Conservation (phyloP, 2,113 vertebrate species). For the Gnathonemus longibarbis region DNA sequence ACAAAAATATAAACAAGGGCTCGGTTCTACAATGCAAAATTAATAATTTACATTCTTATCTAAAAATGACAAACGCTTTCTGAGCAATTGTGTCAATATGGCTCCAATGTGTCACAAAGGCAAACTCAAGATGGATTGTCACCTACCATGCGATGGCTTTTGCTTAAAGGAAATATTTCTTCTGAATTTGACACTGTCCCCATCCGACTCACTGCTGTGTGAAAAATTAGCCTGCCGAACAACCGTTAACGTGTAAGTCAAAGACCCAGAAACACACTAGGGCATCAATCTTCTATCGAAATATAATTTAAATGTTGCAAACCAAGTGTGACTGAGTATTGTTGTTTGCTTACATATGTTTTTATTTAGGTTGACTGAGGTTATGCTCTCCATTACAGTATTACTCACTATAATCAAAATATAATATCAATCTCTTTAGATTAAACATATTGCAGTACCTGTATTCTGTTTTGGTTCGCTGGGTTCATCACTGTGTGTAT, state of each 20-base stretch:
- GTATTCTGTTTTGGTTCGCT: not conserved
- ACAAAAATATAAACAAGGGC: not conserved
- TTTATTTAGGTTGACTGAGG: not conserved
- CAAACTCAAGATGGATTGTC: slow-evolving; percentile 12
- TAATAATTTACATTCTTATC: not conserved
- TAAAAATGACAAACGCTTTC: not conserved
- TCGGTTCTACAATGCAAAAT: not conserved
- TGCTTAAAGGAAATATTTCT: slow-evolving; percentile 74
- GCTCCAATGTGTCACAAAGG: not conserved
- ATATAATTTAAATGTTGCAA: slow-evolving; percentile 6
- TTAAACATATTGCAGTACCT: not conserved
- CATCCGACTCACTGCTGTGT: slow-evolving; percentile 55
- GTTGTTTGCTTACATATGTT: not conserved
- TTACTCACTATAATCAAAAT: not conserved
- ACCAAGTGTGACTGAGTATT: not conserved
- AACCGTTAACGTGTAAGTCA: not conserved
- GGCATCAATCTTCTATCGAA: not conserved
- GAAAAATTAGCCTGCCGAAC: slow-evolving; percentile 34
- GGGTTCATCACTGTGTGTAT: not conserved
- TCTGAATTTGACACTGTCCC: slow-evolving; percentile 65
- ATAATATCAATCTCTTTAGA: not conserved
- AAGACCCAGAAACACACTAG: not conserved
- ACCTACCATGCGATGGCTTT: slow-evolving; percentile 76
- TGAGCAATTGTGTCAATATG: not conserved
- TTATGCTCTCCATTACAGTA: not conserved